Percentiles rank a stretch among this genome's conserved stretches.
Evolutionary conservation across 2,888 invertebrate genomes (phyloP).

Genomic region (Eupelmus urozonus): DNA sequence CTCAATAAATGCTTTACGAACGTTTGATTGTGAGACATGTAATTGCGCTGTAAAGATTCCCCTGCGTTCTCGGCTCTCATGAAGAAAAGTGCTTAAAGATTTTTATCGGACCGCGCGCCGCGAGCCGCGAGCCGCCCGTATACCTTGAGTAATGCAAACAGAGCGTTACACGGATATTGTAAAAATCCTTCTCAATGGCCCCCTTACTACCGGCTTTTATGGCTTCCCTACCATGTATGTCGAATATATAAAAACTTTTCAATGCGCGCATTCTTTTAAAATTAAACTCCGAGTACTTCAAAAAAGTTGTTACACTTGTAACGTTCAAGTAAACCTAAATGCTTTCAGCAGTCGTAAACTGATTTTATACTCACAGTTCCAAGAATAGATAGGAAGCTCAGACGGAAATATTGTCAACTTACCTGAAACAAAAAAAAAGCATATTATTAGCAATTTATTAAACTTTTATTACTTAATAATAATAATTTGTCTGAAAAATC

Average conservation of each 20-base stretch:
- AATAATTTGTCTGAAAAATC: no score
- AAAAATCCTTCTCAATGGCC: not conserved
- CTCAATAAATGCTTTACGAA: slow-evolving; percentile 50
- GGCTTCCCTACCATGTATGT: no score
- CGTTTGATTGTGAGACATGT: slow-evolving; percentile 45
- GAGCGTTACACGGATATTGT: not conserved
- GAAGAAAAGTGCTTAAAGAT: slow-evolving; percentile 8
- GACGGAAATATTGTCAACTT: slow-evolving; percentile 4
- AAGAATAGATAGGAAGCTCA: not conserved
- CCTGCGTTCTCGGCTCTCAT: not conserved
- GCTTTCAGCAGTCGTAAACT: no score
- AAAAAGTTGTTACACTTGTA: no score
- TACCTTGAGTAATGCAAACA: slow-evolving; percentile 28
- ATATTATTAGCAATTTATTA: not conserved
- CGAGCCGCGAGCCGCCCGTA: no score
- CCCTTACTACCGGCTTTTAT: no score
- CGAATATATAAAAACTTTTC: not conserved
- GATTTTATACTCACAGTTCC: slow-evolving; percentile 23
- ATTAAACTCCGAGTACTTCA: not conserved
- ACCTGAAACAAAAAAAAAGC: slow-evolving; percentile 47
- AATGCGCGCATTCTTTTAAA: not conserved
- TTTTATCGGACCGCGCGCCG: not conserved
- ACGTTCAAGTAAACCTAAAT: no score
- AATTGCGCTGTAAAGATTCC: slow-evolving; percentile 41
- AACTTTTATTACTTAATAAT: no score